Percentiles rank a stretch among this genome's conserved stretches.
Conservation (phyloP, 2,888 invertebrate genomes). For the Drosophila mercatorum region DNA sequence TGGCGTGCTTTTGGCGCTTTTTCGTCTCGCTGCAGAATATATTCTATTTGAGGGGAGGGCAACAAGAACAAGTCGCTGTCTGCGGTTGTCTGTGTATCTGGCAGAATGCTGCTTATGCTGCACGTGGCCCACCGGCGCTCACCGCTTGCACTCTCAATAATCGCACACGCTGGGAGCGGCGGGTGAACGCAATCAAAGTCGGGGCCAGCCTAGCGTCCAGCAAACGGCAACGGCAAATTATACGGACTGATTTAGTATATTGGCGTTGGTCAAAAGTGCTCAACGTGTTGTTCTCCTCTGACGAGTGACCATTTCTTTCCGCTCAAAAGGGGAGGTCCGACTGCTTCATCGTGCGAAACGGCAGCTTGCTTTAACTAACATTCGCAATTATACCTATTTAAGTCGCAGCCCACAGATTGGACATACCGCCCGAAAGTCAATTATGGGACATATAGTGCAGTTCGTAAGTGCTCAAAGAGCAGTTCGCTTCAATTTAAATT, state of each 20-base stretch:
- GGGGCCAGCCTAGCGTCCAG: conserved; percentile 58
- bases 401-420: conserved; percentile 24
- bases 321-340: conserved; percentile 12
- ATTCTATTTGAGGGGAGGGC: conserved; percentile 31
- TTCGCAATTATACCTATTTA: conserved; percentile 25
- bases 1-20: conserved; percentile 26
- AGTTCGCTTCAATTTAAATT: conserved; percentile 19
- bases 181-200: conserved; percentile 42
- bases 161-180: conserved; percentile 9
- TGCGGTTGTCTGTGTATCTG: conserved; percentile 60
- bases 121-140: conserved; percentile 40
- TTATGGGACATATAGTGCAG: conserved; percentile 58
- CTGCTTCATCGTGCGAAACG: conserved; percentile 65
- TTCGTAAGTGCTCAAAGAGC: conserved; percentile 68
- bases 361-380: conserved; percentile 52
- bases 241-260: conserved; percentile 61
- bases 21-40: conserved; percentile 29
- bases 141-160: conserved; percentile 30
- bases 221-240: conserved; percentile 39
- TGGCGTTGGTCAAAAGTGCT: conserved; percentile 69
- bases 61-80: conserved; percentile 45
- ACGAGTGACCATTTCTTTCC: conserved; percentile 25
- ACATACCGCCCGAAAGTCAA: conserved; percentile 18
- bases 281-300: conserved; percentile 59
- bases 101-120: conserved; percentile 66